Percentiles rank a stretch among this genome's conserved stretches.
Evolutionary conservation across 2,888 invertebrate genomes (phyloP).

Genomic region (Heliconius charithonia): DNA sequence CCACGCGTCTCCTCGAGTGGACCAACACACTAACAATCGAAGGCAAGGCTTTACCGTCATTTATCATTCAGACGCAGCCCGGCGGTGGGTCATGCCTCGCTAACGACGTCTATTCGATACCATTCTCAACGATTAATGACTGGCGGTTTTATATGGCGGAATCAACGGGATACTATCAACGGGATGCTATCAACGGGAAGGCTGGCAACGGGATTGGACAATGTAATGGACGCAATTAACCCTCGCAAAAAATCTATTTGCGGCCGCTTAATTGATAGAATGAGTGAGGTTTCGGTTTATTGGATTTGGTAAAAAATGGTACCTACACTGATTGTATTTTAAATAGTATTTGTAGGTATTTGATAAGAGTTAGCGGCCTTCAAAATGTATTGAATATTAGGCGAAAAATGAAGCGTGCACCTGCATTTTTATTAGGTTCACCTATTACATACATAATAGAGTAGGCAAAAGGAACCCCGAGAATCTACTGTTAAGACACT

Average conservation of each 20-base stretch:
- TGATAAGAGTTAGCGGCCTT: background rate
- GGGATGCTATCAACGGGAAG: too few species aligned
- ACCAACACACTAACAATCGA: constrained; percentile 7
- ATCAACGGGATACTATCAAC: constrained; percentile 6
- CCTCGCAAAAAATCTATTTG: constrained; percentile 29
- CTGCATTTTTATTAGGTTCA: too few species aligned
- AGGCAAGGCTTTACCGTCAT: constrained; percentile 36
- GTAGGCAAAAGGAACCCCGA: background rate
- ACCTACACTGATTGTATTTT: background rate
- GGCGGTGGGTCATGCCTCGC: constrained; percentile 33
- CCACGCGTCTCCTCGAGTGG: background rate
- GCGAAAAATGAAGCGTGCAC: too few species aligned
- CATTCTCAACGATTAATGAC: constrained; percentile 40
- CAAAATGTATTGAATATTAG: background rate
- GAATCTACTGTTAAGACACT: too few species aligned
- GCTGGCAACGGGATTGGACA: background rate
- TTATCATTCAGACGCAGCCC: constrained; percentile 38
- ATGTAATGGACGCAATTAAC: constrained; percentile 33
- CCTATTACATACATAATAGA: too few species aligned
- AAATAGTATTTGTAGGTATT: background rate
- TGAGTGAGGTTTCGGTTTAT: background rate
- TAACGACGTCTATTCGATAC: constrained; percentile 40
- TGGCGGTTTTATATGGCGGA: constrained; percentile 34
- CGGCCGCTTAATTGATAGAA: constrained; percentile 23
- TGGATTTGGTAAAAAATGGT: constrained; percentile 2